A percentile compares a stretch with the other conserved stretches of the same genome.
These are phyloP conservation scores for Ellobium chinense DNA, from an alignment of 2,888 invertebrate species.

Conservation along the genomic window DNA sequence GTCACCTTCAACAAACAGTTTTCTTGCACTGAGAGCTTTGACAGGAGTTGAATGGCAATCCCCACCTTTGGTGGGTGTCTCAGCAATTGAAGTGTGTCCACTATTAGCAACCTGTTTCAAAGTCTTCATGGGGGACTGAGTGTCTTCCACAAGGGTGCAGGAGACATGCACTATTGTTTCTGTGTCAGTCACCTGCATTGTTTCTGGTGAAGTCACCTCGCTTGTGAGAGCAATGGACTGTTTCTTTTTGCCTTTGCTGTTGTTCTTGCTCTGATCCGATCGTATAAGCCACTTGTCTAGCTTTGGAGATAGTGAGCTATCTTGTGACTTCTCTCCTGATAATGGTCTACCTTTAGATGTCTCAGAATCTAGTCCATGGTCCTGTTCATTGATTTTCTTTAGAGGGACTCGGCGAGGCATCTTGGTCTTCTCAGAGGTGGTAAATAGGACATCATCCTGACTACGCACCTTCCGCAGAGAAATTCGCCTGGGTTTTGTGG, in stretches of 20 bases:
- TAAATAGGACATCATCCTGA: slow-evolving; percentile 15
- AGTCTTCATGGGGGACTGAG: slow-evolving; percentile 65
- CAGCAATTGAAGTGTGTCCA: slow-evolving; percentile 53
- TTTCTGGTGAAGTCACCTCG: neutral
- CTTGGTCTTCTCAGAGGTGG: neutral
- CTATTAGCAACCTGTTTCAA: neutral
- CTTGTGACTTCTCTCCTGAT: slow-evolving; percentile 58
- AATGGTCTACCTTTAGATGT: slow-evolving; percentile 28
- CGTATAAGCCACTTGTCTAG: neutral
- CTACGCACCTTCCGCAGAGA: slow-evolving; percentile 36
- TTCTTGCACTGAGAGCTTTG: slow-evolving; percentile 56
- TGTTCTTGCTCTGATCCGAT: neutral
- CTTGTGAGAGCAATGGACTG: neutral
- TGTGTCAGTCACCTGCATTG: slow-evolving; percentile 35
- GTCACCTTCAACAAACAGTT: slow-evolving; percentile 54
- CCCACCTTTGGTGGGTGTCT: slow-evolving; percentile 61
- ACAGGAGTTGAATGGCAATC: slow-evolving; percentile 43
- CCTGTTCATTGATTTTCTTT: slow-evolving; percentile 18
- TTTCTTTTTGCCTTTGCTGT: neutral
- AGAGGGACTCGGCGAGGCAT: slow-evolving; percentile 34
- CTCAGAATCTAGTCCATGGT: neutral
- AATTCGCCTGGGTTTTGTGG: slow-evolving; percentile 8
- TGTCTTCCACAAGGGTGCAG: slow-evolving; percentile 66
- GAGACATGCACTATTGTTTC: neutral
- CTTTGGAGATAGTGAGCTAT: slow-evolving; percentile 24